A percentile compares a stretch with the other conserved stretches of the same genome.
phyloP scores from a whole-genome alignment of 37 sponge, comb jelly and placozoan genomes.

The Mnemiopsis leidyi region DNA sequence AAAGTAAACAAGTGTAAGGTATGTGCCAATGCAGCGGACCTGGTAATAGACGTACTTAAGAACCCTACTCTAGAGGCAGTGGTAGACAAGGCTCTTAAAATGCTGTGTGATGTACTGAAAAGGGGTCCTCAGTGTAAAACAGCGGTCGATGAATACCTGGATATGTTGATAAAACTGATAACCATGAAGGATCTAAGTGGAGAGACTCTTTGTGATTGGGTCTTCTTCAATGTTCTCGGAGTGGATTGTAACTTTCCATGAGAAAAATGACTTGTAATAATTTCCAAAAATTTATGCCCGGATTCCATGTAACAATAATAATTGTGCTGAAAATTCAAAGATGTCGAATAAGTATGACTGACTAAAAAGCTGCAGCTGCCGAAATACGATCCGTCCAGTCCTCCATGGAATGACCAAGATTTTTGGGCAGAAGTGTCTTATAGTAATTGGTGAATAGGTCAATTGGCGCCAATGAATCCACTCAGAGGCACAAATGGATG shows the following conservation, averaged over 20 bases:
- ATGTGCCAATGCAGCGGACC: background rate
- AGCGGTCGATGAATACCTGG: background rate
- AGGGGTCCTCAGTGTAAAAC: background rate
- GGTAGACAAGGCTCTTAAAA: background rate
- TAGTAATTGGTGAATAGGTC: too few relatives aligned
- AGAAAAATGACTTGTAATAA: too few relatives aligned
- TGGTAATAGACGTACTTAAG: background rate
- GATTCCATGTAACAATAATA: too few relatives aligned
- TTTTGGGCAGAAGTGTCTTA: too few relatives aligned
- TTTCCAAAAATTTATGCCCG: too few relatives aligned
- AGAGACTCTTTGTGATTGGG: slow-evolving; percentile 18
- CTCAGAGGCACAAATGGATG: too few relatives aligned
- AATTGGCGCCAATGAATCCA: too few relatives aligned
- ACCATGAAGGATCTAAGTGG: slow-evolving; percentile 19
- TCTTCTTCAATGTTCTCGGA: slow-evolving; percentile 16
- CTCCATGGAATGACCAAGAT: too few relatives aligned
- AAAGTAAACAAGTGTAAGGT: background rate
- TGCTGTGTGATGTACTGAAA: background rate
- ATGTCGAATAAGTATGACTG: too few relatives aligned
- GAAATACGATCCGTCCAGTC: too few relatives aligned
- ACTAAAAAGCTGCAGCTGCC: too few relatives aligned
- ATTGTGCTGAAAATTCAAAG: too few relatives aligned
- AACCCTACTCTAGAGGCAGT: background rate
- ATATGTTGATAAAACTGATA: background rate
- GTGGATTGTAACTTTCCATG: slow-evolving; percentile 34